Evolutionary conservation across 2,113 vertebrate species (phyloP).

Genomic region (mouse (Mus musculus)): GRCm39 chr3:40795001-40795500

Average conservation of each 20-base stretch:
- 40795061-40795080: too few relatives aligned
- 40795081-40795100: too few relatives aligned
- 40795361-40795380: not conserved
- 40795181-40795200: too few relatives aligned
- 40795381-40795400: not conserved
- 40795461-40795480: not conserved
- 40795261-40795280: not conserved
- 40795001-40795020: too few relatives aligned
- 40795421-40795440: not conserved
- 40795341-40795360: not conserved
- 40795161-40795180: too few relatives aligned
- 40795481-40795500: not conserved
- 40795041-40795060: too few relatives aligned
- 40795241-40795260: not conserved
- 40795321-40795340: not conserved
- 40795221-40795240: slow-evolving; percentile 13
- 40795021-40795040: not conserved
- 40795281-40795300: not conserved
- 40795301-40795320: not conserved
- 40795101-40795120: too few relatives aligned
- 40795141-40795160: too few relatives aligned
- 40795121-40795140: too few relatives aligned
- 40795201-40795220: not conserved
- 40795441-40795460: not conserved
- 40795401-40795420: not conserved